A percentile compares a stretch with the other conserved stretches of the same genome.
Evolutionary conservation across 2,888 invertebrate species (phyloP).

Genomic region (Ctenicera cuprea): DNA sequence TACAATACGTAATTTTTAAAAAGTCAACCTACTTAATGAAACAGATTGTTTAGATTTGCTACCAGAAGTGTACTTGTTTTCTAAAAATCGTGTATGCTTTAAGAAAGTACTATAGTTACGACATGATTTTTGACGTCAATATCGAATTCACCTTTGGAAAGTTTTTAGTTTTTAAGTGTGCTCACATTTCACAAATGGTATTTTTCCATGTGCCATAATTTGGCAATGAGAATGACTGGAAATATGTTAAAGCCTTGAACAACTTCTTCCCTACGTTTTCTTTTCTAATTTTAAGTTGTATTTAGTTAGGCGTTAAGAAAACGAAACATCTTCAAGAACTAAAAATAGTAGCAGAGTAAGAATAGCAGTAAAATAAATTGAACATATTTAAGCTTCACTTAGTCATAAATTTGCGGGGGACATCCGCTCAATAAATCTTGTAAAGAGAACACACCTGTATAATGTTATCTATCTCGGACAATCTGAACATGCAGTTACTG

Average conservation of each 20-base stretch:
- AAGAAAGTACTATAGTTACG: slow-evolving; percentile 7
- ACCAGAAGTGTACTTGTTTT: too few species aligned
- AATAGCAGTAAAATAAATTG: slow-evolving; percentile 40
- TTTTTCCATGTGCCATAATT: slow-evolving; percentile 2
- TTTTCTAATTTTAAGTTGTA: too few species aligned
- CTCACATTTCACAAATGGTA: slow-evolving; percentile 6
- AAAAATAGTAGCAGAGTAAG: neutral
- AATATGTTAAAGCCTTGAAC: neutral
- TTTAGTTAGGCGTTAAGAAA: too few species aligned
- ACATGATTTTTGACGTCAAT: slow-evolving; percentile 14
- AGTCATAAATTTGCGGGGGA: slow-evolving; percentile 52
- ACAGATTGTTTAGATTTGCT: too few species aligned
- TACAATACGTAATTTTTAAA: too few species aligned
- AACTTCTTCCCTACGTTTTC: neutral
- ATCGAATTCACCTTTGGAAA: slow-evolving; percentile 18
- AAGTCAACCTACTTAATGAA: too few species aligned
- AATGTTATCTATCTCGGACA: slow-evolving; percentile 55
- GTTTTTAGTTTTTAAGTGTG: neutral
- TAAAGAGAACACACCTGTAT: slow-evolving; percentile 54
- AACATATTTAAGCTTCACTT: slow-evolving; percentile 44
- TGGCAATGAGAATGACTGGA: neutral
- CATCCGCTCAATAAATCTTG: slow-evolving; percentile 55
- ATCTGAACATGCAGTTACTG: slow-evolving; percentile 53
- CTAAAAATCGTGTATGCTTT: too few species aligned
- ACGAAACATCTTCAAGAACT: too few species aligned